Conservation (phyloP, 2,888 invertebrate species). For the Drosophila maculinotata region DNA sequence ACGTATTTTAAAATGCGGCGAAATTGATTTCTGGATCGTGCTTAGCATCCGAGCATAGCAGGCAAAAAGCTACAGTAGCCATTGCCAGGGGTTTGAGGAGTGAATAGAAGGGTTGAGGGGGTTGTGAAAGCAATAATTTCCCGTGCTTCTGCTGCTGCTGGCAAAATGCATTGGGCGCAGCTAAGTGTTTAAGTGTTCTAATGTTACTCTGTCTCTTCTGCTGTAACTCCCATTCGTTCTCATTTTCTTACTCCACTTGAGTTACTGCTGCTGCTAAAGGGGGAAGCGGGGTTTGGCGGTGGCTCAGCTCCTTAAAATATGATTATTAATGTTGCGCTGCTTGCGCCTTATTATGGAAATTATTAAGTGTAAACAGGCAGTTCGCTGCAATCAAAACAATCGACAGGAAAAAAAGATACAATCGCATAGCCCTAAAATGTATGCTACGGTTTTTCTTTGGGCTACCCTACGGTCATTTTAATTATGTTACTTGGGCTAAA, state of each 20-base stretch:
- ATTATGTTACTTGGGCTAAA: constrained; percentile 57
- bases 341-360: constrained; percentile 60
- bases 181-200: constrained; percentile 78
- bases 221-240: constrained; percentile 14
- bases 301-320: constrained; percentile 51
- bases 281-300: background rate
- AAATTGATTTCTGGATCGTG: constrained; percentile 64
- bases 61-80: constrained; percentile 27
- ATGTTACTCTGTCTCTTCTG: constrained; percentile 63
- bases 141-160: constrained; percentile 16
- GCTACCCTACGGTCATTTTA: constrained; percentile 58
- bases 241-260: constrained; percentile 36
- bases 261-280: background rate
- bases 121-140: constrained; percentile 13
- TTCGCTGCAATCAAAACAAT: constrained; percentile 50
- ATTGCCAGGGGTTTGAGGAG: constrained; percentile 7
- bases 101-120: background rate
- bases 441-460: constrained; percentile 27
- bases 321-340: constrained; percentile 63
- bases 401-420: background rate
- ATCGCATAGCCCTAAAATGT: constrained; percentile 25
- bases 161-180: constrained; percentile 44
- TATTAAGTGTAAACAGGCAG: constrained; percentile 55
- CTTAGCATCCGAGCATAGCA: constrained; percentile 22
- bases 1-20: constrained; percentile 45